phyloP scores from a whole-genome alignment of 2,113 vertebrate species.

The Chionis minor region DNA sequence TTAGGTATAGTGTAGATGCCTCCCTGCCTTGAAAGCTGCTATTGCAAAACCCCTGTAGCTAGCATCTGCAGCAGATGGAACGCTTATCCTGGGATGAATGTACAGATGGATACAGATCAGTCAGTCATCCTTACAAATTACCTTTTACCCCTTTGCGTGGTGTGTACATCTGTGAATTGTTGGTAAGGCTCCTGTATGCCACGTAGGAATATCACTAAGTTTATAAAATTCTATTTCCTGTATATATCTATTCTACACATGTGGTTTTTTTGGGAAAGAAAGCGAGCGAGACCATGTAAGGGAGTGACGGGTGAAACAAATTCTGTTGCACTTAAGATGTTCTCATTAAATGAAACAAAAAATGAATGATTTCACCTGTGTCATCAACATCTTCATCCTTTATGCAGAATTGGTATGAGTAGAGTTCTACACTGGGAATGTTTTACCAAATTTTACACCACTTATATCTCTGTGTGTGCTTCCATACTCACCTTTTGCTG shows the following conservation, averaged over 20 bases:
- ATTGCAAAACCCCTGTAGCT: not conserved
- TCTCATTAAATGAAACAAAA: not conserved
- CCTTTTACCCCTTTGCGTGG: constrained; percentile 28
- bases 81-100: not conserved
- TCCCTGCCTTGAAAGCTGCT: not conserved
- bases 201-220: not conserved
- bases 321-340: not conserved
- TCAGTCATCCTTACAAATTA: constrained; percentile 35
- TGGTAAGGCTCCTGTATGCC: not conserved
- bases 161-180: constrained; percentile 7
- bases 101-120: constrained; percentile 47
- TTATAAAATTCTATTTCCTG: not conserved
- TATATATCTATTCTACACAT: not conserved
- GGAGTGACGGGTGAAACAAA: not conserved
- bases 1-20: constrained; percentile 9
- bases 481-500: not conserved
- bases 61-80: constrained; percentile 60
- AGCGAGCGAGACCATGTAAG: not conserved
- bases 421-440: not conserved
- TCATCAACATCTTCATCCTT: not conserved
- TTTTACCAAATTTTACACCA: not conserved
- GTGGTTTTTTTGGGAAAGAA: not conserved
- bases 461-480: not conserved
- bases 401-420: not conserved
- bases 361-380: not conserved